phyloP scores from a whole-genome alignment of 2,888 invertebrate genomes.

The Cataglyphis cursor region DNA sequence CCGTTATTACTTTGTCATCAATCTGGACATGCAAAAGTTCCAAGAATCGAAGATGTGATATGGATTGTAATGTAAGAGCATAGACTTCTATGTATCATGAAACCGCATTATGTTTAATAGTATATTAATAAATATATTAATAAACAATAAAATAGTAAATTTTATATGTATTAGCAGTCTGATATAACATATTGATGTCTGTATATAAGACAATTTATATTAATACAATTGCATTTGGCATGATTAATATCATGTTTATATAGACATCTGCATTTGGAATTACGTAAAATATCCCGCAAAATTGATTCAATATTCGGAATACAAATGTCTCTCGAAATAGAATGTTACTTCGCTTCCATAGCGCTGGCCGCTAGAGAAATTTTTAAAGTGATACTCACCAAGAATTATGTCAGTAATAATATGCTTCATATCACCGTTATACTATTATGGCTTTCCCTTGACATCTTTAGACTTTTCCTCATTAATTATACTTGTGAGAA shows the following conservation, averaged over 20 bases:
- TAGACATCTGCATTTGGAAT: slow-evolving; percentile 32
- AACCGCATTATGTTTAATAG: no score
- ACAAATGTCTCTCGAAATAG: slow-evolving; percentile 26
- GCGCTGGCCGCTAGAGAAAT: not conserved
- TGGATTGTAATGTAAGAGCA: slow-evolving; percentile 36
- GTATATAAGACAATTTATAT: not conserved
- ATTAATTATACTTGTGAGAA: slow-evolving; percentile 20
- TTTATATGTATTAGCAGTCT: no score
- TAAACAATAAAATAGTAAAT: no score
- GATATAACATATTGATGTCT: no score
- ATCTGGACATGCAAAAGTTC: not conserved
- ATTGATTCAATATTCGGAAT: slow-evolving; percentile 10
- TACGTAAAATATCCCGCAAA: slow-evolving; percentile 8
- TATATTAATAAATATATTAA: no score
- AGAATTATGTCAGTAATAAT: not conserved
- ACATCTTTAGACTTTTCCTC: not conserved
- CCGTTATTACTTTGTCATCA: not conserved
- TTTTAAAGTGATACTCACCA: not conserved
- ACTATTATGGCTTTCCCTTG: not conserved
- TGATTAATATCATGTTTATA: not conserved
- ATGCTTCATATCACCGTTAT: not conserved
- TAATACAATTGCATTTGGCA: not conserved
- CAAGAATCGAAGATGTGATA: not conserved
- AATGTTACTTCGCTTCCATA: slow-evolving; percentile 9
- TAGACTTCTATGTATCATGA: no score